Base-by-base conservation (phyloP, 2,888 invertebrate genomes). In the Rhodophaea formosa region DNA sequence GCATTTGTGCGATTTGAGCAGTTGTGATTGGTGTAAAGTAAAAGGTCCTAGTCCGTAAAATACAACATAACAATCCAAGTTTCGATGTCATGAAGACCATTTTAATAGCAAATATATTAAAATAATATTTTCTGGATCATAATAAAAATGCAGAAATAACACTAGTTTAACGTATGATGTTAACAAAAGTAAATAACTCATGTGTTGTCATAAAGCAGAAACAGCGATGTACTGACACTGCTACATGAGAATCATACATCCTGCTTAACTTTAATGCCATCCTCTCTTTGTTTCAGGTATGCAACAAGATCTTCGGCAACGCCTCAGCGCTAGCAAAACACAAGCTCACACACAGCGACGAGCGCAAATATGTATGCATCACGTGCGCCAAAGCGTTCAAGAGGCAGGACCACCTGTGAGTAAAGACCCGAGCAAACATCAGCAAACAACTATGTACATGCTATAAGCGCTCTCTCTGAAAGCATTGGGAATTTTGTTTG, bases 371-470 rank as follows among this genome's bases (percentile, higher is more conserved):
- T 90, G 96, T 97, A 68, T 99, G 99, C 91, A 95, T 94, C 79
- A 96, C 98, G 86, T 99, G 99, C 91, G 95, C 97, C 66, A 99
- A 99, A 92, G 98, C 98, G 70, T 99, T 99, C 93, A 99, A 99
- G 92, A 94, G 99, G 84, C 98, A 99, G 92, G 99, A 99, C 92
- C 98, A 99, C 92, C 94, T 99, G 97, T 98, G 93, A 97, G 98
- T 96, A 84, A 58, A 59, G 23, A 30, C 43, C 12, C 49, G 2
- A 39, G 46, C 56, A 32, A 55, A 55, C 54, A 46, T 53, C 32
- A n/a, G 12, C 39, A 39, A 39, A 39, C 39, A 39, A 39, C 39
- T 51, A 7, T 49, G 23, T 49, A 49, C 49, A 14, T 3, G 30
- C 35, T 35, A 12, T 32, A 14, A 49, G 47, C 49, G 30, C 35